Conservation (phyloP, 2,113 vertebrate species). For the Crotalus tigris region DNA sequence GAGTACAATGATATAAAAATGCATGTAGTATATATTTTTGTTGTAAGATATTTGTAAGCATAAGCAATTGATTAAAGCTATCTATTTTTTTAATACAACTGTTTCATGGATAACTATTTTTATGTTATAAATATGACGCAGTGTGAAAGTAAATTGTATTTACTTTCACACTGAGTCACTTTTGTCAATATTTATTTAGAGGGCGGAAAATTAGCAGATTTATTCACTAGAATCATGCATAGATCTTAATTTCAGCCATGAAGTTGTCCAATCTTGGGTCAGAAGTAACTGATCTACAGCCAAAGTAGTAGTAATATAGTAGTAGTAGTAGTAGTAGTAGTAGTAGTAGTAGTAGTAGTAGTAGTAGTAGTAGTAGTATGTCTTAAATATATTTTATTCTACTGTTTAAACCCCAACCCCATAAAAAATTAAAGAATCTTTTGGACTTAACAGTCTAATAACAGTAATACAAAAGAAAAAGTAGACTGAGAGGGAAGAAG, state of each 20-base stretch:
- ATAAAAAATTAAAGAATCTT: background rate
- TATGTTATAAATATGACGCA: background rate
- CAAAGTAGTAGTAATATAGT: background rate
- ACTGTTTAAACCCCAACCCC: background rate
- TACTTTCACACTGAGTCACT: constrained; percentile 15
- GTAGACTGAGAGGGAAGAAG: background rate
- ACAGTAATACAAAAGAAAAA: background rate
- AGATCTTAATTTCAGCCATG: background rate
- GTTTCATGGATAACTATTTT: background rate
- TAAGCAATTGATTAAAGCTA: background rate
- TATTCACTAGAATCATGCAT: background rate
- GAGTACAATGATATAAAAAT: no score
- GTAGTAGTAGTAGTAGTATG: background rate
- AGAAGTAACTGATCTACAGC: background rate
- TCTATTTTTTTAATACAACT: background rate
- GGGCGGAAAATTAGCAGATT: background rate
- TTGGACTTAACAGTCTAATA: background rate
- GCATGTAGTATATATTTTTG: background rate
- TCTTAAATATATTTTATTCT: background rate
- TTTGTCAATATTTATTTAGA: background rate
- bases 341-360: background rate
- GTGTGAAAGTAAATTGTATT: no score
- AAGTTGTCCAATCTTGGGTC: background rate
- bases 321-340: background rate
- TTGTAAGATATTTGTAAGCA: background rate